Conservation (phyloP, 2,797 vertebrate genomes). For the Pyrocephalus nanus region DNA sequence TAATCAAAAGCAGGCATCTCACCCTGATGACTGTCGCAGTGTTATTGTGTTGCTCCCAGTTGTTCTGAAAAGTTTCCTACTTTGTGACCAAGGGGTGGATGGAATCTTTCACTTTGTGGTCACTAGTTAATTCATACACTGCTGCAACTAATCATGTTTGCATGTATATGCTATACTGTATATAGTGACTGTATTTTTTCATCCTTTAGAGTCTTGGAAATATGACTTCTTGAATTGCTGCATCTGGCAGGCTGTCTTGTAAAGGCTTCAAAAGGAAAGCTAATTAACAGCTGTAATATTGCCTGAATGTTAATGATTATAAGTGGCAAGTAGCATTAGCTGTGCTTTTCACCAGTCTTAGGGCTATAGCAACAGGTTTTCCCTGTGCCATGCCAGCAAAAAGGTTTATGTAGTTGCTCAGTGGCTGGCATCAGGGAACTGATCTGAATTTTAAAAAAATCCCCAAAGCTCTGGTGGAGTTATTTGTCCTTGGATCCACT, state of each 20-base stretch:
- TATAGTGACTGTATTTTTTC: neutral
- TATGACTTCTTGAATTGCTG: neutral
- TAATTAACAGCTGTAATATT: neutral
- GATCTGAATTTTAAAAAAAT: neutral
- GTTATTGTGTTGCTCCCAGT: neutral
- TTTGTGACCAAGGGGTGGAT: neutral
- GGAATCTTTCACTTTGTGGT: neutral
- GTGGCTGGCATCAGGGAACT: neutral
- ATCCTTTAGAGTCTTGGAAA: neutral
- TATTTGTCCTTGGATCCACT: neutral
- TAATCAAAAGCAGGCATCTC: neutral
- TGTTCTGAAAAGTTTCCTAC: neutral
- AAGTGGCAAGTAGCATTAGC: neutral
- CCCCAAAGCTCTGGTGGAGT: neutral
- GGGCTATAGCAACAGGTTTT: neutral
- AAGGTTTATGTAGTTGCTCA: neutral
- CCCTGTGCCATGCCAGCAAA: neutral
- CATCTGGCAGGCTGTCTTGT: neutral
- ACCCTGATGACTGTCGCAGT: rapidly evolving
- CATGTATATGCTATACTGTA: rapidly evolving
- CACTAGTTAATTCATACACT: neutral
- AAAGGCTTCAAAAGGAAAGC: neutral
- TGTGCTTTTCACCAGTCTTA: neutral
- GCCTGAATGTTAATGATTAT: neutral
- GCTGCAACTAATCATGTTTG: rapidly evolving